Evolutionary conservation across 2,113 vertebrate genomes (phyloP), one percentile per base, ranked within the genome.

Genomic region (Archocentrus centrarchus): DNA sequence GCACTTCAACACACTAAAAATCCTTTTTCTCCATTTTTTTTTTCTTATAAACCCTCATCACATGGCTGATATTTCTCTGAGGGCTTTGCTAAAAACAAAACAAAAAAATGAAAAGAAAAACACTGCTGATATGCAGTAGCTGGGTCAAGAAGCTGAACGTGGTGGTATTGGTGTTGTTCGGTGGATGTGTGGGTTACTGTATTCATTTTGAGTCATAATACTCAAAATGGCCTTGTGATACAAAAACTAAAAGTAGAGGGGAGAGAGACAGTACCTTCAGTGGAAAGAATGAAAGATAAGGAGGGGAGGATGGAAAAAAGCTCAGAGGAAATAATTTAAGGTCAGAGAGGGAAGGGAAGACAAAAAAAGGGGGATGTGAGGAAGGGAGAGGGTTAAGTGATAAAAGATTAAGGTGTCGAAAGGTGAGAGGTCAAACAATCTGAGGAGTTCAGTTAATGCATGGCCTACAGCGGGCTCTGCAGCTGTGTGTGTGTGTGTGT

Each of bases 391-490:
- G 11, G 18, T 27, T 7, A 39, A 60, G 66, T 11, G 50, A 53
- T 53, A 82, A 20, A 9, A 84, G 64, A 64, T 20, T 7, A 58
- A 39, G 60, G 11, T n/a, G 47, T 53, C 0, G 27, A 32, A 73
- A 41, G 30, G 58, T 7, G 37, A 57, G 75, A 68, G 55, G 32
- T 76, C 22, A 80, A 85, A 50, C 60, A 44, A 75, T 83, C 27
- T 80, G 61, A 85, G 77, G 68, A 86, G 86, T 85, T 88, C 68
- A 90, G 82, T 91, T 86, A 91, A 78, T 70, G 58, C 63, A 32
- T 41, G 35, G 73, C 37, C 24, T 39, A 47, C 79, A 47, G 11
- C 32, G 66, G 47, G 8, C 2, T 17, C 35, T 63, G 30, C 32
- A 55, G 59, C 17, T 73, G 39, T 77, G 63, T 70, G 78, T 55